These are phyloP conservation scores for Macrobrachium rosenbergii DNA, from an alignment of 1,140 invertebrate genomes.

Conservation along the genomic window DNA sequence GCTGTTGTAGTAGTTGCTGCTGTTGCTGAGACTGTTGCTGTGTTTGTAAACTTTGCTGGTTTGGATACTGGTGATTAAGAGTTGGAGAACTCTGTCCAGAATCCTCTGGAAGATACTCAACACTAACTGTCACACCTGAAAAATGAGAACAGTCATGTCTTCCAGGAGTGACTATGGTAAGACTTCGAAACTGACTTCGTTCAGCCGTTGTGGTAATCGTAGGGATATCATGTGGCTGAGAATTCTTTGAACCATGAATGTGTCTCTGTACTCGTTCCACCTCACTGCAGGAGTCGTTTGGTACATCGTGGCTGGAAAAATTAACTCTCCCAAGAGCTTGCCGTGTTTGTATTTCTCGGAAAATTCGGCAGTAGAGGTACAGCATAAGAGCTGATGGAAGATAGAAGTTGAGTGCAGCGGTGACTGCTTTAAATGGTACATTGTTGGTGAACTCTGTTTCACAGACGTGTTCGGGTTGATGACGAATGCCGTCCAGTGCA, in stretches of 20 bases:
- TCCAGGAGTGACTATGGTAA: constrained; percentile 44
- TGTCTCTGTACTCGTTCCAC: not conserved
- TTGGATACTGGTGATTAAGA: not conserved
- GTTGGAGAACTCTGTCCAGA: constrained; percentile 25
- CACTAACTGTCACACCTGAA: constrained; percentile 43
- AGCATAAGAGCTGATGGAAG: constrained; percentile 75
- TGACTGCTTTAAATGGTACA: constrained; percentile 71
- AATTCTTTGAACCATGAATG: no score
- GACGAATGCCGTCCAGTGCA: constrained; percentile 68
- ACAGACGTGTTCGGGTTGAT: constrained; percentile 69
- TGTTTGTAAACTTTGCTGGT: not conserved
- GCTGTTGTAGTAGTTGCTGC: not conserved
- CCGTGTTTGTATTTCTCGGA: constrained; percentile 60
- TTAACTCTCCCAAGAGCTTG: constrained; percentile 44
- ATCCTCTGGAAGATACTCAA: constrained; percentile 51
- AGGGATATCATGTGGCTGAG: not conserved
- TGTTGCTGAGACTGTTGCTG: not conserved
- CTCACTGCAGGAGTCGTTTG: constrained; percentile 54
- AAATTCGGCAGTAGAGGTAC: constrained; percentile 71
- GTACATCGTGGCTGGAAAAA: constrained; percentile 37
- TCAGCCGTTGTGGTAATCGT: not conserved
- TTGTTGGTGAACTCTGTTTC: constrained; percentile 75
- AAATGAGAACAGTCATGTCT: constrained; percentile 47
- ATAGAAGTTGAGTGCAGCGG: constrained; percentile 75
- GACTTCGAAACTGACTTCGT: constrained; percentile 37